These are phyloP conservation scores for Macrochelys suwanniensis DNA, from an alignment of 2,797 vertebrate genomes.

Conservation along the genomic window DNA sequence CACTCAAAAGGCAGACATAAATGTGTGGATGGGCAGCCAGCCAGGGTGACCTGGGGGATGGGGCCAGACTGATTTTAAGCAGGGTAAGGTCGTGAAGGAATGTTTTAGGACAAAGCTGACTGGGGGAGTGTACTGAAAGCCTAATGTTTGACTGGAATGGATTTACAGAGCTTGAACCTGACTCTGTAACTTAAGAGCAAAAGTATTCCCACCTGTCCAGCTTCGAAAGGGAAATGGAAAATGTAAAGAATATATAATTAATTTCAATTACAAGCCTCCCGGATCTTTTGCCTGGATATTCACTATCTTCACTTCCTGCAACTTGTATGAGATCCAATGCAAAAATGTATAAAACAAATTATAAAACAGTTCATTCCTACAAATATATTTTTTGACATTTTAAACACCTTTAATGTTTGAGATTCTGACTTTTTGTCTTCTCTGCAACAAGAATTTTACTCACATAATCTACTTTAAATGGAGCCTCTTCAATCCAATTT, in stretches of 20 bases:
- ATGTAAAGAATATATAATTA: slow-evolving; percentile 87
- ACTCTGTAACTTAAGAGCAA: slow-evolving; percentile 79
- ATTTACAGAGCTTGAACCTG: slow-evolving; percentile 78
- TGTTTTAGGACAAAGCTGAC: slow-evolving; percentile 83
- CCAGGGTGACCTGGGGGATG: slow-evolving; percentile 86
- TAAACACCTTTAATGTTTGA: slow-evolving; percentile 37
- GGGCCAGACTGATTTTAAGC: slow-evolving; percentile 84
- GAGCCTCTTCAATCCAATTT: slow-evolving; percentile 67
- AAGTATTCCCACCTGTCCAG: slow-evolving; percentile 84
- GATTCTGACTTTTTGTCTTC: slow-evolving; percentile 48
- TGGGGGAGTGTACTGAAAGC: slow-evolving; percentile 75
- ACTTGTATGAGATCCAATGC: slow-evolving; percentile 31
- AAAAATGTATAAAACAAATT: slow-evolving; percentile 57
- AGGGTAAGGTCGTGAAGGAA: slow-evolving; percentile 85
- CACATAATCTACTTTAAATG: slow-evolving; percentile 68
- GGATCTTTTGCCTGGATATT: slow-evolving; percentile 68
- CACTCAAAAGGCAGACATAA: slow-evolving; percentile 91
- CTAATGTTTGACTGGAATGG: slow-evolving; percentile 76
- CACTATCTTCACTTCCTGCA: slow-evolving; percentile 74
- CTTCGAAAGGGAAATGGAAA: slow-evolving; percentile 82
- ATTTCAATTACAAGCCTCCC: slow-evolving; percentile 81
- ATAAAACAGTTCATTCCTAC: slow-evolving; percentile 9
- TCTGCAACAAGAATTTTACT: slow-evolving; percentile 56
- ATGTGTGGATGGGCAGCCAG: slow-evolving; percentile 92
- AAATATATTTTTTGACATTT: slow-evolving; percentile 22